A percentile compares a stretch with the other conserved stretches of the same genome.
Evolutionary conservation across 1,140 invertebrate species (phyloP).

Genomic region (Acromyrmex charruanus): DNA sequence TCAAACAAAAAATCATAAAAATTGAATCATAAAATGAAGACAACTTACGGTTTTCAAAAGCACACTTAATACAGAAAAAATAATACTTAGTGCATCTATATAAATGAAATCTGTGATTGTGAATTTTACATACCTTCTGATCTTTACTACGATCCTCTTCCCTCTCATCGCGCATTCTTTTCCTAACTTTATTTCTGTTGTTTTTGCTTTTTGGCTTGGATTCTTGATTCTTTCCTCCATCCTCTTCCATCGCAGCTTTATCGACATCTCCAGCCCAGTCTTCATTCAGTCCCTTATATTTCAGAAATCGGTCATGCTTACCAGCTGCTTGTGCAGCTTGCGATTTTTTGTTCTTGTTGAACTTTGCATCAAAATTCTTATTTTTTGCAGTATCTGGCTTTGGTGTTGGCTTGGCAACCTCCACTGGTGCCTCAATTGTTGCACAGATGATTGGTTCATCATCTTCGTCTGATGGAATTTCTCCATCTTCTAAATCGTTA

Average conservation of each 20-base stretch:
- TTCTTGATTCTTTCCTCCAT: slow-evolving; percentile 86
- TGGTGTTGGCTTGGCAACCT: slow-evolving; percentile 71
- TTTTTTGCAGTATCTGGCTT: slow-evolving; percentile 77
- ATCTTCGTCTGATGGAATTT: slow-evolving; percentile 89
- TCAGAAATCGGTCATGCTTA: slow-evolving; percentile 79
- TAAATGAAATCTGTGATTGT: slow-evolving; percentile 26
- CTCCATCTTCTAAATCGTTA: slow-evolving; percentile 88
- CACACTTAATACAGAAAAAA: slow-evolving; percentile 26
- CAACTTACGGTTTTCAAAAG: background rate
- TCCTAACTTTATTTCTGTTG: slow-evolving; percentile 83
- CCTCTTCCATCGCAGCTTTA: slow-evolving; percentile 89
- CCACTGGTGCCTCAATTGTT: slow-evolving; percentile 60
- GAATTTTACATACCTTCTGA: slow-evolving; percentile 75
- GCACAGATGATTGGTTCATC: slow-evolving; percentile 80
- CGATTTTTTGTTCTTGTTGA: slow-evolving; percentile 81
- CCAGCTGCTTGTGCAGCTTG: slow-evolving; percentile 60
- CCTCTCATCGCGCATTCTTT: slow-evolving; percentile 85
- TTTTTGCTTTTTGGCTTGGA: slow-evolving; percentile 86
- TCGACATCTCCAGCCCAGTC: slow-evolving; percentile 93
- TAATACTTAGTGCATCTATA: slow-evolving; percentile 22
- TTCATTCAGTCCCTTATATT: slow-evolving; percentile 87
- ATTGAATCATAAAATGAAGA: slow-evolving; percentile 36
- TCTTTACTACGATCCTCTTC: slow-evolving; percentile 86
- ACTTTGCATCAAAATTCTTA: slow-evolving; percentile 81
- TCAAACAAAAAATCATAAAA: slow-evolving; percentile 38